A percentile compares a stretch with the other conserved stretches of the same genome.
Evolutionary conservation across 2,113 vertebrate genomes (phyloP).

Genomic region (Chloroceryle aenea): DNA sequence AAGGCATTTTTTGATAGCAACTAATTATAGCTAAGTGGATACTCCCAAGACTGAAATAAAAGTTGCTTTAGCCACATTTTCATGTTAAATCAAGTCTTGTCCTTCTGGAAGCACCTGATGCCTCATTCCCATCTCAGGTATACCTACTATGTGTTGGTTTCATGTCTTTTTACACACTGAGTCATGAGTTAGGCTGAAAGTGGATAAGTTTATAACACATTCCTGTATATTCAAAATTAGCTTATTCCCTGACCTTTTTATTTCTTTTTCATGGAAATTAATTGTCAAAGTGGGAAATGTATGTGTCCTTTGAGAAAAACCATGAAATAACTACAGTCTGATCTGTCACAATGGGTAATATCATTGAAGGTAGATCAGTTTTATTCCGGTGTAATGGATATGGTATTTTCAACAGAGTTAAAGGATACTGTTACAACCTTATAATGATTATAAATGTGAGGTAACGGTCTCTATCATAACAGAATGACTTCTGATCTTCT

Average conservation of each 20-base stretch:
- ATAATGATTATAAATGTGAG: neutral
- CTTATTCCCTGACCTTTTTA: neutral
- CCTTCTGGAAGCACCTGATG: slow-evolving; percentile 8
- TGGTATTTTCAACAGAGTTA: neutral
- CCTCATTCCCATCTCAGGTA: neutral
- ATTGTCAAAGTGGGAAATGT: neutral
- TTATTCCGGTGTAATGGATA: neutral
- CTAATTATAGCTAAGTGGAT: slow-evolving; percentile 43
- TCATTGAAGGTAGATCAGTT: neutral
- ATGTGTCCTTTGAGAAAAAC: neutral
- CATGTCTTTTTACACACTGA: neutral
- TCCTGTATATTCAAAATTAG: neutral
- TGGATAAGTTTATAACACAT: neutral
- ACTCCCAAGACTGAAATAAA: slow-evolving; percentile 33
- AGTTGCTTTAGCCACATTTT: slow-evolving; percentile 34
- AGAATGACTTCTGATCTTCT: neutral
- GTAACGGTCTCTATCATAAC: neutral
- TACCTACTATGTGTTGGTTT: neutral
- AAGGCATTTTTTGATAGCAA: neutral
- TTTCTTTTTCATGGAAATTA: neutral
- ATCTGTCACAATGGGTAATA: neutral
- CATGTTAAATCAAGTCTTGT: neutral
- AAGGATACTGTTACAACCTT: neutral
- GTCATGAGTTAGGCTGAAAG: neutral
- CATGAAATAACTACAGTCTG: neutral